A percentile compares a stretch with the other conserved stretches of the same genome.
These are phyloP conservation scores for Neopelma chrysocephalum DNA, from an alignment of 2,797 vertebrate genomes.

Conservation along the genomic window DNA sequence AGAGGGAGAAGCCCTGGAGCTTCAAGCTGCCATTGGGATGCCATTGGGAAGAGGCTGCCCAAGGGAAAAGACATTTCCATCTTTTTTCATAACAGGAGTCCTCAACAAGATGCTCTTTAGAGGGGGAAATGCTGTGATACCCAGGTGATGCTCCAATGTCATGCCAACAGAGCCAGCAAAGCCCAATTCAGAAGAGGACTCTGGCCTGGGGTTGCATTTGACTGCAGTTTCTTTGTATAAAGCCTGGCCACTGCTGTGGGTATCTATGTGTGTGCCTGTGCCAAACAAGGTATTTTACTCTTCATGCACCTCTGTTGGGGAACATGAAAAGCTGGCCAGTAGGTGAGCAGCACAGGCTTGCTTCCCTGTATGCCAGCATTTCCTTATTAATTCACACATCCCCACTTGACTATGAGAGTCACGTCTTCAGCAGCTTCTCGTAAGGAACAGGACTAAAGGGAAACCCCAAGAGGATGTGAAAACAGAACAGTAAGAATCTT, in stretches of 20 bases:
- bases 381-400: slow-evolving; percentile 23
- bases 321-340: background rate
- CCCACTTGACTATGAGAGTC: background rate
- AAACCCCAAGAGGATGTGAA: slow-evolving; percentile 26
- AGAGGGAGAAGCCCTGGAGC: background rate
- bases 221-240: background rate
- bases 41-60: background rate
- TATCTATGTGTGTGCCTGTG: background rate
- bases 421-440: background rate
- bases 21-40: background rate
- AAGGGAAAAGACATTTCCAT: background rate
- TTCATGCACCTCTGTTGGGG: background rate
- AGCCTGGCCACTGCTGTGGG: background rate
- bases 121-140: background rate
- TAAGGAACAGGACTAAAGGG: background rate
- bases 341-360: rapidly evolving
- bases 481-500: background rate
- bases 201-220: background rate
- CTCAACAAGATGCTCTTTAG: background rate
- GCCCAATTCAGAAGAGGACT: background rate
- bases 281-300: background rate
- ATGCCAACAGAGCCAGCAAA: background rate
- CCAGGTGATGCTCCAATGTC: background rate
- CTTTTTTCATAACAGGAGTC: background rate
- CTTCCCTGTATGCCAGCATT: background rate